Conservation (phyloP, 2,888 invertebrate genomes). For the Aleiodes testaceus region DNA sequence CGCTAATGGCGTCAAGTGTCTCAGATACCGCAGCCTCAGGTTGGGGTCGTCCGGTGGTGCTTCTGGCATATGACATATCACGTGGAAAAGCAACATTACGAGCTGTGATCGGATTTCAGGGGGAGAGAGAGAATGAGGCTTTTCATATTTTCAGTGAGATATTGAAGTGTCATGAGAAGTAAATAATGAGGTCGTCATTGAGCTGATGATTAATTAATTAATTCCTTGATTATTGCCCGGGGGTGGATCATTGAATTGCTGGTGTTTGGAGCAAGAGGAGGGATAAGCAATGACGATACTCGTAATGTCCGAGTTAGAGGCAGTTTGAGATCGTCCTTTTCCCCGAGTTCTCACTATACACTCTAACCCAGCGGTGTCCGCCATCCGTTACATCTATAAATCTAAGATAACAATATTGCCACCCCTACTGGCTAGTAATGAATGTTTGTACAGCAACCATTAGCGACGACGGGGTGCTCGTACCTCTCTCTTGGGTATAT, state of each 20-base stretch:
- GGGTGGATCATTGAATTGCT: too few relatives aligned
- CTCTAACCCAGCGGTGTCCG: constrained; percentile 64
- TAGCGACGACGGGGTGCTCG: constrained; percentile 63
- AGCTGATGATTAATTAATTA: too few relatives aligned
- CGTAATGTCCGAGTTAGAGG: constrained; percentile 63
- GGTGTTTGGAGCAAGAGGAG: too few relatives aligned
- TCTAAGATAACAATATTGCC: constrained; percentile 72
- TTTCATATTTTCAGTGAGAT: constrained; percentile 3
- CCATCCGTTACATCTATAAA: constrained; percentile 73
- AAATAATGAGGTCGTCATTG: too few relatives aligned
- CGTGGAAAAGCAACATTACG: constrained; percentile 10
- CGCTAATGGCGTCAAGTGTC: constrained; percentile 72
- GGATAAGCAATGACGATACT: constrained; percentile 54
- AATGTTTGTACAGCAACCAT: constrained; percentile 72
- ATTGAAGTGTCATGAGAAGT: too few relatives aligned
- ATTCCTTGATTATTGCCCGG: too few relatives aligned
- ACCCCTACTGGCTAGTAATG: constrained; percentile 67
- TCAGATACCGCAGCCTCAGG: constrained; percentile 65
- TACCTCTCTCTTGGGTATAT: constrained; percentile 42
- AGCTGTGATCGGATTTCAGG: too few relatives aligned
- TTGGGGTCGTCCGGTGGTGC: constrained; percentile 59
- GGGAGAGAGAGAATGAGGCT: not conserved
- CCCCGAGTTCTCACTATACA: constrained; percentile 40
- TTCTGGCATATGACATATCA: constrained; percentile 29
- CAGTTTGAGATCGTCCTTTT: constrained; percentile 41